Evolutionary conservation across 92 coral and sea anemone genomes (phyloP), one percentile per base, ranked within the genome.

Genomic region (Zoanthus gigantus): DNA sequence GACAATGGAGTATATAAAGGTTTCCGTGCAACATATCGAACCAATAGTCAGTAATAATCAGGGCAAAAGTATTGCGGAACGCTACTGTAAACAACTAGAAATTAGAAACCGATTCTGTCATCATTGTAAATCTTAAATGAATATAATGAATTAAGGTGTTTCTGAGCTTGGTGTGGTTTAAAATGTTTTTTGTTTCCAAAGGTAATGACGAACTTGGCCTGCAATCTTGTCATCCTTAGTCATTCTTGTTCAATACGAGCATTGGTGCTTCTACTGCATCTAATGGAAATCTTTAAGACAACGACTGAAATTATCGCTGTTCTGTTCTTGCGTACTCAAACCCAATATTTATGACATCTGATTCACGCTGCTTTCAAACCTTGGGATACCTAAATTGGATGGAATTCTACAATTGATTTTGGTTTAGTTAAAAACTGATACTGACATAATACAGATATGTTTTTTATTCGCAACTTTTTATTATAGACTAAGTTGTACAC

Each of bases 1-100:
- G 93, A 97, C 77, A 95, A 97, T 80, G 88, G 94, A 8, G 82
- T 72, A 13, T 97, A 95, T 89, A 90, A 92, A 73, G 99, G 99
- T 6, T 97, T 97, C 86, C 88, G 95, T 15, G 99, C 96, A 48
- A 93, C 95, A 16, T 97, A 89, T 53, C 89, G 85, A 16, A 65
- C 44, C 30, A 66, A 56, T 48, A 34, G 50, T 13, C 23, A 23
- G 23, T 23, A 23, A 23, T 65, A 68, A 81, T 37, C 28, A 11
- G 34, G 53, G 1, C 7, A 69, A 66, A 29, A 46, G 28, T 23
- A 37, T 13, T 18, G 6, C 71, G 44, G 61, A 46, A 47, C 47
- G 8, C 23, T 30, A 9, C 42, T 37, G 4, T 7, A 9, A 53
- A 14, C 46, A 32, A 52, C 12, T 23, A 52, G 67, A n/a, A 48